Conservation (phyloP, 92 coral and sea anemone genomes). For the Phenganax stokvisi region DNA sequence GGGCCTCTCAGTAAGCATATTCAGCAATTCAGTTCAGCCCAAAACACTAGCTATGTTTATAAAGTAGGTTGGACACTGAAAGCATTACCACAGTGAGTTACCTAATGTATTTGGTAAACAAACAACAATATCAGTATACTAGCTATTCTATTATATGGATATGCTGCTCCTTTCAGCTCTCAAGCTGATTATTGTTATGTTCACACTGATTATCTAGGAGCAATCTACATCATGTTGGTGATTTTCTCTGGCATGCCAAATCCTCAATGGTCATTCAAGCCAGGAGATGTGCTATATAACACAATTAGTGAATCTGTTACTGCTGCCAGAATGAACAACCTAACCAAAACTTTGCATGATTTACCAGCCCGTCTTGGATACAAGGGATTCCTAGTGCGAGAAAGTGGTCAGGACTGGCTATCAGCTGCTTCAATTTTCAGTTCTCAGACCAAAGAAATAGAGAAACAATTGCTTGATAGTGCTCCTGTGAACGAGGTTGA, state of each 20-base stretch:
- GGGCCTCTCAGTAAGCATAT: too few species aligned
- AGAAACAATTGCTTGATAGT: background rate
- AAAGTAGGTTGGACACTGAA: too few species aligned
- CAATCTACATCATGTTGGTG: slow-evolving; percentile 5
- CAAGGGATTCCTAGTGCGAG: slow-evolving; percentile 27
- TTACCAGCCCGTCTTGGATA: slow-evolving; percentile 45
- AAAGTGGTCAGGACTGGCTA: background rate
- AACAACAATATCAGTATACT: too few species aligned
- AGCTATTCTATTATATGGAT: too few species aligned
- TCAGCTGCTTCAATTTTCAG: background rate
- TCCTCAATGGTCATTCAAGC: slow-evolving; percentile 30
- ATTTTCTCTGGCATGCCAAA: slow-evolving; percentile 46
- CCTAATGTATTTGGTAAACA: too few species aligned
- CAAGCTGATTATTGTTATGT: background rate
- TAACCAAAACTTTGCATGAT: background rate
- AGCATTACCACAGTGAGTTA: too few species aligned
- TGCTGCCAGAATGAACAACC: background rate
- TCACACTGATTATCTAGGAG: background rate
- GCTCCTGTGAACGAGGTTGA: background rate
- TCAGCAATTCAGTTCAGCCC: too few species aligned
- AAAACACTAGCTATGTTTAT: too few species aligned
- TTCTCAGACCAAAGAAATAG: background rate
- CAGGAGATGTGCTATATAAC: slow-evolving; percentile 26
- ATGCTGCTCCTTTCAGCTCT: too few species aligned
- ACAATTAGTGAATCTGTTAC: slow-evolving; percentile 8